Percentiles rank a stretch among this genome's conserved stretches.
Conservation (phyloP, 2,113 vertebrate genomes). For the Scophthalmus maximus region DNA sequence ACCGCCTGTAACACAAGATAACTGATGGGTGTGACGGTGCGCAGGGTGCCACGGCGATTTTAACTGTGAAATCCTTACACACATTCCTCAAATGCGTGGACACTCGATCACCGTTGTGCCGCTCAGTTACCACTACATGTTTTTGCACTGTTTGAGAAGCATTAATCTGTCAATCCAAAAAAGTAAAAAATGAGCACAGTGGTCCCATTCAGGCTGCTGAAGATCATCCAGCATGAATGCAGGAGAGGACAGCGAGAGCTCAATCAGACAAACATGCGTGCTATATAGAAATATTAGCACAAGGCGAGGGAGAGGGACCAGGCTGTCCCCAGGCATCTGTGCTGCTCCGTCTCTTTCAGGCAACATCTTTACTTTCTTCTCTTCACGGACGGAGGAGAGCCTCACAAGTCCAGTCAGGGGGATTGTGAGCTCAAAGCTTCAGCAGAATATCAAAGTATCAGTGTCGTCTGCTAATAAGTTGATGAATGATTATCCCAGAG, state of each 20-base stretch:
- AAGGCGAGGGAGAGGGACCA: constrained; percentile 8
- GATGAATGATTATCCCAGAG: constrained; percentile 37
- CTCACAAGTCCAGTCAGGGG: background rate
- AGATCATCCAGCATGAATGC: constrained; percentile 49
- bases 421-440: background rate
- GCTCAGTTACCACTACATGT: constrained; percentile 32
- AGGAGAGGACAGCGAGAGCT: constrained; percentile 32
- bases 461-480: constrained; percentile 28
- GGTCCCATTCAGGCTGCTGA: constrained; percentile 26
- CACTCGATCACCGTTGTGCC: constrained; percentile 31
- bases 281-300: constrained; percentile 28
- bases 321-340: constrained; percentile 3
- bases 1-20: constrained; percentile 54
- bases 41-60: constrained; percentile 26
- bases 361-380: background rate
- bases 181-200: constrained; percentile 16
- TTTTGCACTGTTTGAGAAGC: constrained; percentile 30
- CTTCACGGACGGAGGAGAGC: background rate
- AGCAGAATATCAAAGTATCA: background rate
- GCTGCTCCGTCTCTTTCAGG: too few species aligned
- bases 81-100: constrained; percentile 21
- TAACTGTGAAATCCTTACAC: constrained; percentile 42
- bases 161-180: constrained; percentile 18
- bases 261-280: constrained; percentile 45
- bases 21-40: constrained; percentile 43